Evolutionary conservation across 1,140 invertebrate genomes (phyloP).

Genomic region (Sipha flava): DNA sequence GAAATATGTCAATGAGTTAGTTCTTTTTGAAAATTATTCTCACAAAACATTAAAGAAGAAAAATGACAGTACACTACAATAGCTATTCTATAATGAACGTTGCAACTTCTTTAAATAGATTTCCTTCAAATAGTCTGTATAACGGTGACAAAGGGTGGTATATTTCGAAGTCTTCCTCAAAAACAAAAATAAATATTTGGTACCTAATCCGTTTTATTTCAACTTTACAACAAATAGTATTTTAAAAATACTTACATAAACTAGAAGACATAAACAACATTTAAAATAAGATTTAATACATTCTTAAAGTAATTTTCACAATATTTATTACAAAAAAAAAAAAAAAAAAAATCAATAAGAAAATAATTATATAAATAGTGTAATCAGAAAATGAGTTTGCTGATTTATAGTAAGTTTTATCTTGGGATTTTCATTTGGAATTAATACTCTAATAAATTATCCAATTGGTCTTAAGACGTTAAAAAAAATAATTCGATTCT

Average conservation of each 20-base stretch:
- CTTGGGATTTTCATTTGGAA: neutral
- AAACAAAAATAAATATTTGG: conserved; percentile 27
- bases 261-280: neutral
- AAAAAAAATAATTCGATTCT: neutral
- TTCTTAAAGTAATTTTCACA: neutral
- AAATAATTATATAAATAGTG: too few relatives aligned
- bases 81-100: neutral
- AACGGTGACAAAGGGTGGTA: conserved; percentile 19
- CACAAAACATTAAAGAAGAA: neutral
- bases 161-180: conserved; percentile 4
- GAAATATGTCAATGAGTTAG: neutral
- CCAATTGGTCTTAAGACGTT: neutral
- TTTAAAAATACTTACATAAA: neutral
- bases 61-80: neutral
- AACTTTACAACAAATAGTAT: neutral
- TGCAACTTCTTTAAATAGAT: conserved; percentile 27
- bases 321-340: neutral
- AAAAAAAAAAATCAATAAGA: too few relatives aligned
- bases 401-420: too few relatives aligned
- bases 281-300: neutral
- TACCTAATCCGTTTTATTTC: conserved; percentile 16
- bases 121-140: neutral
- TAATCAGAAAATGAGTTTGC: too few relatives aligned
- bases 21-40: neutral
- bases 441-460: neutral